Evolutionary conservation across 1,140 invertebrate genomes (phyloP).

Genomic region (Conus ventricosus): DNA sequence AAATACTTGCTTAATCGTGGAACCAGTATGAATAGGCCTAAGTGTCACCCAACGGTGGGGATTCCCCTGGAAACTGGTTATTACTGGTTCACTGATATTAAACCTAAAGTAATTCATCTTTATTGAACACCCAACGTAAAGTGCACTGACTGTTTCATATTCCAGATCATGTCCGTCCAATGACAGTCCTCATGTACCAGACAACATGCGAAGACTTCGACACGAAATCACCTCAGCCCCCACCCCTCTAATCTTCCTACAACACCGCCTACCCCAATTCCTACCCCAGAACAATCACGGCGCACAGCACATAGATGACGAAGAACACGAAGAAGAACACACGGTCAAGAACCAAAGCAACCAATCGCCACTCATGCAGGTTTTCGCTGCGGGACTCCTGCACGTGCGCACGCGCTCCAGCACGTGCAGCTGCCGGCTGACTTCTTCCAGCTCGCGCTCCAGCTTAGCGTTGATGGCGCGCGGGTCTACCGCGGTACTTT

Average conservation of each 20-base stretch:
- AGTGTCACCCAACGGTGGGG: not conserved
- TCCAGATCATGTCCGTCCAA: too few relatives aligned
- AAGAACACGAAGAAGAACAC: constrained; percentile 60
- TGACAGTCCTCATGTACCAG: not conserved
- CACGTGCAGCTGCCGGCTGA: constrained; percentile 53
- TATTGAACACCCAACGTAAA: too few relatives aligned
- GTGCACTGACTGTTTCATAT: too few relatives aligned
- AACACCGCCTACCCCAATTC: not conserved
- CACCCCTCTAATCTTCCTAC: not conserved
- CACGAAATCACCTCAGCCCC: not conserved
- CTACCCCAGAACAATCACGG: constrained; percentile 57
- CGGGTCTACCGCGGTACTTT: constrained; percentile 18
- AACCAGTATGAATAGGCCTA: too few relatives aligned
- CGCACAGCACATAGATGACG: constrained; percentile 58
- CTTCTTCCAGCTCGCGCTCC: constrained; percentile 59
- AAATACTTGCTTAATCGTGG: too few relatives aligned
- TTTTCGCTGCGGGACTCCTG: constrained; percentile 54
- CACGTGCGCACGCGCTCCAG: constrained; percentile 47
- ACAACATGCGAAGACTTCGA: not conserved
- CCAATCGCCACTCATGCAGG: constrained; percentile 65
- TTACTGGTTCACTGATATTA: too few relatives aligned
- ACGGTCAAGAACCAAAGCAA: constrained; percentile 64
- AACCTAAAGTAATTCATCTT: too few relatives aligned
- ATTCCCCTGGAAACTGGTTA: not conserved
- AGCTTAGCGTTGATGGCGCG: constrained; percentile 41